A percentile compares a stretch with the other conserved stretches of the same genome.
These are phyloP conservation scores for Leptarthrus brevirostris DNA, from an alignment of 2,888 invertebrate genomes.

Conservation along the genomic window DNA sequence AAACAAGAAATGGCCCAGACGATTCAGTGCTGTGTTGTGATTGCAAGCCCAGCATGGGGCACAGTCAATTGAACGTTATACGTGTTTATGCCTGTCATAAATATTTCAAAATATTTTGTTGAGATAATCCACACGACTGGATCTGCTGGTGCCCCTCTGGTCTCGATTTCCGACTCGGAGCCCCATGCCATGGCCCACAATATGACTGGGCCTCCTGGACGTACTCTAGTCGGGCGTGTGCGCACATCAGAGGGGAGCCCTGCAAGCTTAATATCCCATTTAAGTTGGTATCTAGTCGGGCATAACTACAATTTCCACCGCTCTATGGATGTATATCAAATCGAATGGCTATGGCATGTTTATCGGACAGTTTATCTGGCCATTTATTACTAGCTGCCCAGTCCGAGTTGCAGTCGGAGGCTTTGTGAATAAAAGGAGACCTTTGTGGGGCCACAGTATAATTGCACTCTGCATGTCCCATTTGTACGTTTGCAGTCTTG, in stretches of 20 bases:
- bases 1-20: not conserved
- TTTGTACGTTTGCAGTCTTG: slow-evolving; percentile 8
- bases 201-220: not conserved
- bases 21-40: not conserved
- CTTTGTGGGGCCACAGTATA: not conserved
- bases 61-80: slow-evolving; percentile 45
- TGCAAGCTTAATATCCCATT: slow-evolving; percentile 43
- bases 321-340: slow-evolving; percentile 3
- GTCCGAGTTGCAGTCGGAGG: not conserved
- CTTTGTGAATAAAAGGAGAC: not conserved
- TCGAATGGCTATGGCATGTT: slow-evolving; percentile 42
- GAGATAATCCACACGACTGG: slow-evolving; percentile 45
- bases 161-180: not conserved
- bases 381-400: slow-evolving; percentile 33
- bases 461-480: slow-evolving; percentile 20
- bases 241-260: not conserved
- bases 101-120: slow-evolving; percentile 45
- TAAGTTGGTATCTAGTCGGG: slow-evolving; percentile 34
- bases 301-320: slow-evolving; percentile 24
- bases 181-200: slow-evolving; percentile 2
- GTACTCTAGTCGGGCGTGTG: slow-evolving; percentile 21
- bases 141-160: not conserved
- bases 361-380: slow-evolving; percentile 45
- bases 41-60: slow-evolving; percentile 41
- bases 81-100: slow-evolving; percentile 48